A percentile compares a stretch with the other conserved stretches of the same genome.
phyloP scores from a whole-genome alignment of 2,797 vertebrate species.

The Ptychobarbus kaznakovi region DNA sequence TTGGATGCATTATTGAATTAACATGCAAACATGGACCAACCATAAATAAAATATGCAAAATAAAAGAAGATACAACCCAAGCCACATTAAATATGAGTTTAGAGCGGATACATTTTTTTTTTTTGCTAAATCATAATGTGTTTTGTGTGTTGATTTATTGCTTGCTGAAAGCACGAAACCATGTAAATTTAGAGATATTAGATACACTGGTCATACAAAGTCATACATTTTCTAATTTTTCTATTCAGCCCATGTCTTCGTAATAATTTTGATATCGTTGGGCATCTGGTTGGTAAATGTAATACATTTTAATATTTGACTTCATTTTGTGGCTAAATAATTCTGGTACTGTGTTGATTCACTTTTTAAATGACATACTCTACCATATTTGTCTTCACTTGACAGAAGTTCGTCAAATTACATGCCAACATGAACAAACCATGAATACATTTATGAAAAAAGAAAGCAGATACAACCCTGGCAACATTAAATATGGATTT shows the following conservation, averaged over 20 bases:
- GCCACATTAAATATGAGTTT: neutral
- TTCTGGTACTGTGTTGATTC: neutral
- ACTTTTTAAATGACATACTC: neutral
- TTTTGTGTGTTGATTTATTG: neutral
- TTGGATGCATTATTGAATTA: neutral
- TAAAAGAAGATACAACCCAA: neutral
- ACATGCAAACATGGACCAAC: neutral
- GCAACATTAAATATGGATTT: neutral
- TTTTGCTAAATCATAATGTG: neutral
- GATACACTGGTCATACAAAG: neutral
- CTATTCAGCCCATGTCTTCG: neutral
- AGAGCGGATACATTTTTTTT: neutral
- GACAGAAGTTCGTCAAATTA: neutral
- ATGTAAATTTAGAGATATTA: neutral
- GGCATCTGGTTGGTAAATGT: neutral
- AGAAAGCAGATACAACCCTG: neutral
- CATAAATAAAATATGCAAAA: neutral
- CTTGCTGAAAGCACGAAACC: neutral
- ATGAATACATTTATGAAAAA: neutral
- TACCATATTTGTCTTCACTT: neutral
- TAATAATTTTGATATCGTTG: neutral
- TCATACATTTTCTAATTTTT: neutral
- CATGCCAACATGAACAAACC: neutral
- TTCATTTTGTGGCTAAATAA: neutral
- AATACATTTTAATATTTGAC: neutral